A percentile compares a stretch with the other conserved stretches of the same genome.
Conservation (phyloP, 1,140 invertebrate genomes). For the Procambarus clarkii region DNA sequence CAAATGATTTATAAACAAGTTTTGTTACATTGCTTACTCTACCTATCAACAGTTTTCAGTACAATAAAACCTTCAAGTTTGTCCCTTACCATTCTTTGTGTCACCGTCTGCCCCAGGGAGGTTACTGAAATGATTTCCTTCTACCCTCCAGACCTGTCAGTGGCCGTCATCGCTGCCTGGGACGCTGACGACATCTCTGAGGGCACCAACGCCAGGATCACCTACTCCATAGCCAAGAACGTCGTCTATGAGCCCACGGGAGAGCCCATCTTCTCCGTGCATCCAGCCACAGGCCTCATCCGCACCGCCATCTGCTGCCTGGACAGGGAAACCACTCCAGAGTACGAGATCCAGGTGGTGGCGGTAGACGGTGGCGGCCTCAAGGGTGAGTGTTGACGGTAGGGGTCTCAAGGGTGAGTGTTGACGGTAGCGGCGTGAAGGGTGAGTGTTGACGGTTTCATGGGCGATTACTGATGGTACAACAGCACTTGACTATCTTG, state of each 20-base stretch:
- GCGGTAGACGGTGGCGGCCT: slow-evolving; percentile 18
- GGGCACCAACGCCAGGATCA: slow-evolving; percentile 41
- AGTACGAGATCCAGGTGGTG: slow-evolving; percentile 40
- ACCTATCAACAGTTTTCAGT: no score
- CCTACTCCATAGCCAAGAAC: slow-evolving; percentile 33
- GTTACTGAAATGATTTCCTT: not conserved
- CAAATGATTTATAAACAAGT: not conserved
- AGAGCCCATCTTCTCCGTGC: slow-evolving; percentile 28
- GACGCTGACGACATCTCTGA: slow-evolving; percentile 28
- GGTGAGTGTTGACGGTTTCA: no score
- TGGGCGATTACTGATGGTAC: no score
- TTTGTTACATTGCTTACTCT: no score
- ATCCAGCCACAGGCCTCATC: slow-evolving; percentile 21
- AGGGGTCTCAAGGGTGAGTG: not conserved
- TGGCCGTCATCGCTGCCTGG: slow-evolving; percentile 15
- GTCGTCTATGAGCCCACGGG: slow-evolving; percentile 12
- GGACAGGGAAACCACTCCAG: slow-evolving; percentile 30
- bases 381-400: not conserved
- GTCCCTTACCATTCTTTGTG: not conserved
- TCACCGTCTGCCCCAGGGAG: no score
- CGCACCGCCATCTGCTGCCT: slow-evolving; percentile 26
- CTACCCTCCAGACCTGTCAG: slow-evolving; percentile 17
- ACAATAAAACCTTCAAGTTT: no score
- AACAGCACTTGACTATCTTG: no score
- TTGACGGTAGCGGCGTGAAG: not conserved